Conservation (phyloP, 2,888 invertebrate genomes). For the Rhorus exstirpatorius region DNA sequence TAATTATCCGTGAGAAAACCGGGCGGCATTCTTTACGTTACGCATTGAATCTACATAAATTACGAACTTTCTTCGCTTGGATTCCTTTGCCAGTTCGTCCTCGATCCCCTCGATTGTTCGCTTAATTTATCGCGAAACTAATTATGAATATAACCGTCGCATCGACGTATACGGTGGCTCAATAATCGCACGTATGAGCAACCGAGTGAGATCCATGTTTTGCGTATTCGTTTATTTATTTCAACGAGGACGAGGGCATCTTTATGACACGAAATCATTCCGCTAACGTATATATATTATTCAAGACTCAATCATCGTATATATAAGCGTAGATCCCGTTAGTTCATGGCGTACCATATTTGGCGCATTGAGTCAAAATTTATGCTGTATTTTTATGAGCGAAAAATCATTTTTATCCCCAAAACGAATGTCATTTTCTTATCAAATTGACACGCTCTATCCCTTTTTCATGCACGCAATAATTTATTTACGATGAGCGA, state of each 20-base stretch:
- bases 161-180: constrained; percentile 17
- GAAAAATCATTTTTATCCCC: too few species aligned
- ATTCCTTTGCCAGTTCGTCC: constrained; percentile 40
- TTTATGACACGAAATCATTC: background rate
- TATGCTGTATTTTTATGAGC: too few species aligned
- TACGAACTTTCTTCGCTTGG: constrained; percentile 61
- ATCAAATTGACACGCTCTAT: too few species aligned
- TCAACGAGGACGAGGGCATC: background rate
- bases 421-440: too few species aligned
- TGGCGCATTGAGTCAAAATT: too few species aligned
- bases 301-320: too few species aligned
- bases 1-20: constrained; percentile 39
- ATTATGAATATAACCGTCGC: constrained; percentile 60
- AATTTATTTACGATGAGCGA: too few species aligned
- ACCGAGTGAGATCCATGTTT: too few species aligned
- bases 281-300: too few species aligned
- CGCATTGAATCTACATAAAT: constrained; percentile 65
- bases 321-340: too few species aligned
- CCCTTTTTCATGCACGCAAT: too few species aligned
- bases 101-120: constrained; percentile 47
- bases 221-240: constrained; percentile 5
- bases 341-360: too few species aligned
- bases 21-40: constrained; percentile 54
- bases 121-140: constrained; percentile 51
- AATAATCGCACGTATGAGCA: constrained; percentile 50